Conservation (phyloP, 2,113 vertebrate species). For the Spilogale gracilis region DNA sequence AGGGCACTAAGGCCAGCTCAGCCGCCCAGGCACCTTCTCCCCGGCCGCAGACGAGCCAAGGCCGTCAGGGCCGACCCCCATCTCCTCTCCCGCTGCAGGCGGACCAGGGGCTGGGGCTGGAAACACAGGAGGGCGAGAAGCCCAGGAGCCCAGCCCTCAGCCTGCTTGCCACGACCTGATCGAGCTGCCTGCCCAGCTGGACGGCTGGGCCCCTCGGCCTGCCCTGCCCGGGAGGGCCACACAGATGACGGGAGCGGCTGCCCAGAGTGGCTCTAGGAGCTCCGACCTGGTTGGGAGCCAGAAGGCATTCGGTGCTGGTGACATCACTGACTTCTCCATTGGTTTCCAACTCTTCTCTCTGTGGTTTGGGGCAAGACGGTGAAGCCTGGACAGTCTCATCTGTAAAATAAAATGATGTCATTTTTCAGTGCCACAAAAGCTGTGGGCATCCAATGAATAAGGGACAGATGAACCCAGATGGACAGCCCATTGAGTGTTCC, state of each 20-base stretch:
- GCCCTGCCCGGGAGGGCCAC: rapidly evolving
- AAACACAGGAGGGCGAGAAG: not conserved
- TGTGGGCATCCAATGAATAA: not conserved
- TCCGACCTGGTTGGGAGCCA: not conserved
- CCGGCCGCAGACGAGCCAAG: not conserved
- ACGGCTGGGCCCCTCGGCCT: not conserved
- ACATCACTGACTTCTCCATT: not conserved
- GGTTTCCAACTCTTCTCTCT: not conserved
- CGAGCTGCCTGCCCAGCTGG: not conserved
- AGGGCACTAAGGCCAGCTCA: not conserved
- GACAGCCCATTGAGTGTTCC: not conserved
- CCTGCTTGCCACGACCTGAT: not conserved
- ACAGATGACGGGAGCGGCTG: rapidly evolving
- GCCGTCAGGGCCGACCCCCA: not conserved
- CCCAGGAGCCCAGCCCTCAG: not conserved
- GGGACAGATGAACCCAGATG: not conserved
- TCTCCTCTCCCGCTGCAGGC: not conserved
- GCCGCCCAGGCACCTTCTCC: not conserved
- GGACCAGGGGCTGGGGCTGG: not conserved
- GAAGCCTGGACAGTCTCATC: not conserved
- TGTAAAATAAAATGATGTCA: not conserved
- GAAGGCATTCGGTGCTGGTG: not conserved
- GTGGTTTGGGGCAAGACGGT: not conserved
- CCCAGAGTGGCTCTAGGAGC: not conserved
- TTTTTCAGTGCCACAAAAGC: not conserved